Evolutionary conservation across 2,888 invertebrate species (phyloP), one percentile per base, ranked within the genome.

Genomic region (Tipula confusa): DNA sequence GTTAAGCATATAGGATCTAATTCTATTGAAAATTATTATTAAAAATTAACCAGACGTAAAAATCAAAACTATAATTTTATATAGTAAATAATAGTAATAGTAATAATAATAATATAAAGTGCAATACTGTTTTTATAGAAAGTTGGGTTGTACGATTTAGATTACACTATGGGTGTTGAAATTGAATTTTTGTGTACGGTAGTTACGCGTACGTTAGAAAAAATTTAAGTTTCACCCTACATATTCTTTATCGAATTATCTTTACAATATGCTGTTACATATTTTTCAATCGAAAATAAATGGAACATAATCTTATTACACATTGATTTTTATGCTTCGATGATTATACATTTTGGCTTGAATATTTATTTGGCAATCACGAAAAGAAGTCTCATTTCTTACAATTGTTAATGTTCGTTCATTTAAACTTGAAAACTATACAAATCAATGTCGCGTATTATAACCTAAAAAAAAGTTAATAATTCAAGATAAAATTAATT

Each of bases 1-100:
- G n/a, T 64, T 64, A 64, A 64, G 64, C 64, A 64, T 38, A 38
- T 64, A 64, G 64, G 24, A 64, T 64, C 24, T 64, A 64, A 64
- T 64, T 64, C 64, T 64, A 64, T 64, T 64, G 64, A 64, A 64
- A 64, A 64, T 64, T 64, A 64, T 64, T 64, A 64, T 64, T 64
- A 64, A 64, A 64, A 64, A 64, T 64, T 64, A 64, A 64, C 64
- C 64, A 64, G 7, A 64, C 64, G 64, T 64, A 64, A 64, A 33
- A 64, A 24, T 24, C 18, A 64, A 48, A 64, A 24, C 24, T 64
- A 64, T 64, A 64, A 24, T 24, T 64, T 24, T 64, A 24, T 64
- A 64, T 24, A 64, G 9, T 15, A 0, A n/a, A 15, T 43, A 43
- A 43, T n/a, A n/a, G n/a, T n/a, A n/a, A n/a, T n/a, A 4, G 11